Conservation (phyloP, 1,140 invertebrate species). For the Drosophila nannoptera region DNA sequence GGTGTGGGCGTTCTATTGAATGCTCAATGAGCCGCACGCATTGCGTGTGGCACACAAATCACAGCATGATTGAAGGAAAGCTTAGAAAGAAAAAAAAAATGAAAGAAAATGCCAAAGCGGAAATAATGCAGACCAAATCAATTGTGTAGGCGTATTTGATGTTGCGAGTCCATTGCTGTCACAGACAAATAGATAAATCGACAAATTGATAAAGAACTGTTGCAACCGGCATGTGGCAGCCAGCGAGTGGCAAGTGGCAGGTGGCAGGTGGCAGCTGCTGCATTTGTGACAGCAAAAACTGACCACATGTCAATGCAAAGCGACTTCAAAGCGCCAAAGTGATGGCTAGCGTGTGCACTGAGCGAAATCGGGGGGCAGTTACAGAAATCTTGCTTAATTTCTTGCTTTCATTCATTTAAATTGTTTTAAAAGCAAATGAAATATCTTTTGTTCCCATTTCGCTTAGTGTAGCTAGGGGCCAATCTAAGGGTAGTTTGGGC, state of each 20-base stretch:
- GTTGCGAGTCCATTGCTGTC: slow-evolving; percentile 18
- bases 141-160: slow-evolving; percentile 22
- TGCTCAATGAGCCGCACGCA: slow-evolving; percentile 10
- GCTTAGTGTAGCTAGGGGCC: not conserved
- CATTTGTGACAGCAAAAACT: slow-evolving; percentile 51
- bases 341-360: slow-evolving; percentile 29
- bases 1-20: not conserved
- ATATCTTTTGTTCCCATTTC: not conserved
- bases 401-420: not conserved
- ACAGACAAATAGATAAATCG: slow-evolving; percentile 24
- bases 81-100: no score
- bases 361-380: not conserved
- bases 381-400: not conserved
- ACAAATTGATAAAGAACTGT: slow-evolving; percentile 39
- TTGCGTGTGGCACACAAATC: slow-evolving; percentile 26
- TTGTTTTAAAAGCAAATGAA: not conserved
- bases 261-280: slow-evolving; percentile 15
- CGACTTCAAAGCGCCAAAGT: slow-evolving; percentile 70
- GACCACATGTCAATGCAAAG: slow-evolving; percentile 70
- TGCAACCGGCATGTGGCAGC: not conserved
- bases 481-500: not conserved
- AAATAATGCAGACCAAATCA: slow-evolving; percentile 34
- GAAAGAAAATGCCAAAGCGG: slow-evolving; percentile 47
- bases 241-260: slow-evolving; percentile 3
- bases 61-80: slow-evolving; percentile 48